These are phyloP conservation scores for Ceratothoa steindachneri DNA, from an alignment of 2,888 invertebrate species.

Conservation along the genomic window DNA sequence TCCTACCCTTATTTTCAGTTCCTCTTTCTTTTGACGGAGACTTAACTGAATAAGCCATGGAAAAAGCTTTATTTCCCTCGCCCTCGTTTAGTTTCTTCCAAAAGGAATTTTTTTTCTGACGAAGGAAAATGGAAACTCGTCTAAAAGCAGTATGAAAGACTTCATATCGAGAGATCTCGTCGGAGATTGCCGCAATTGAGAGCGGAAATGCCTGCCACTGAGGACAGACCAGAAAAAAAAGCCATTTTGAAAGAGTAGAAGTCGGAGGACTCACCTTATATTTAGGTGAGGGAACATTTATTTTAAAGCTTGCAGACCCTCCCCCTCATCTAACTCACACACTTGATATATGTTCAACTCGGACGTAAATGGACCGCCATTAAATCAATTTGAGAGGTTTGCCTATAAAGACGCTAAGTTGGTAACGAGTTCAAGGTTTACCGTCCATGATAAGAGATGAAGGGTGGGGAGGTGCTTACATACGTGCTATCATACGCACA, in stretches of 20 bases:
- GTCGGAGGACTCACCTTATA: neutral
- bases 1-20: too few relatives aligned
- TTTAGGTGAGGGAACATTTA: neutral
- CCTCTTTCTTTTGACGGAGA: too few relatives aligned
- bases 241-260: neutral
- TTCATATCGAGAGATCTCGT: neutral
- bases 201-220: neutral
- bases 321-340: too few relatives aligned
- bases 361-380: neutral
- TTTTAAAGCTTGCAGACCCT: neutral
- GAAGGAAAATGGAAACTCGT: neutral
- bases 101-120: neutral
- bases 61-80: neutral
- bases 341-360: neutral
- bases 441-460: too few relatives aligned
- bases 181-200: neutral
- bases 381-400: neutral
- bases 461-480: too few relatives aligned
- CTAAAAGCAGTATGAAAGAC: neutral
- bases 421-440: too few relatives aligned
- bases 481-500: too few relatives aligned
- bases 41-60: neutral
- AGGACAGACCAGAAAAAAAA: neutral
- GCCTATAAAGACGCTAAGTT: too few relatives aligned
- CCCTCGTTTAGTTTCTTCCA: neutral